Conservation (phyloP, 2,797 vertebrate genomes). For the Hydrolagus colliei region DNA sequence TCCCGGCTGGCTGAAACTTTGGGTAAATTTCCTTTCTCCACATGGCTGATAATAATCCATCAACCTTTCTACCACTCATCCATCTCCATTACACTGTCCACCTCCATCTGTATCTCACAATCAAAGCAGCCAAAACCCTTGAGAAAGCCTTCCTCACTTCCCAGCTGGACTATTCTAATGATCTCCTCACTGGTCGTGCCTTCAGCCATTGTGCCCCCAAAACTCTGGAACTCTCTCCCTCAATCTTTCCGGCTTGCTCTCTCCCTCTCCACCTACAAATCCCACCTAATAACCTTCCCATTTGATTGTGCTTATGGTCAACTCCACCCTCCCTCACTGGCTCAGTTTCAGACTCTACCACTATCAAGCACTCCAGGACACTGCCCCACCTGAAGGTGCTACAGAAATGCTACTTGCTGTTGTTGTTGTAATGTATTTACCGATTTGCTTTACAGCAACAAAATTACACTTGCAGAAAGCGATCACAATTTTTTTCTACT, state of each 20-base stretch:
- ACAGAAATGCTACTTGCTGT: not conserved
- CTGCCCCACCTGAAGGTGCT: too few species aligned
- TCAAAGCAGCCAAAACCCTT: too few species aligned
- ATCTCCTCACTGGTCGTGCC: not conserved
- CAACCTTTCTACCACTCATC: not conserved
- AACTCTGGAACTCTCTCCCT: not conserved
- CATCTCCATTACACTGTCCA: not conserved
- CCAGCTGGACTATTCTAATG: not conserved
- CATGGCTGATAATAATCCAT: too few species aligned
- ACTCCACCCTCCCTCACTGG: not conserved
- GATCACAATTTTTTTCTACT: too few species aligned
- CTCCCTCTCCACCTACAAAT: not conserved
- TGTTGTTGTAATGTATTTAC: not conserved
- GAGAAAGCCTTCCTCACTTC: too few species aligned
- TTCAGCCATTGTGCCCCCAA: not conserved
- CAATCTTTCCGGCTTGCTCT: not conserved
- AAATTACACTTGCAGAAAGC: not conserved
- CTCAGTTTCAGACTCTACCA: not conserved
- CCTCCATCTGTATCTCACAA: not conserved
- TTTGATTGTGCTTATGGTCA: not conserved
- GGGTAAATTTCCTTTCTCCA: too few species aligned
- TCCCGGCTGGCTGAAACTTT: too few species aligned
- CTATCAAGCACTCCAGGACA: too few species aligned
- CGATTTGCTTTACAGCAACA: too few species aligned
- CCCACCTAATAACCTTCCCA: not conserved